These are phyloP conservation scores for Vollenhovia emeryi DNA, from an alignment of 1,140 invertebrate genomes.

Conservation along the genomic window DNA sequence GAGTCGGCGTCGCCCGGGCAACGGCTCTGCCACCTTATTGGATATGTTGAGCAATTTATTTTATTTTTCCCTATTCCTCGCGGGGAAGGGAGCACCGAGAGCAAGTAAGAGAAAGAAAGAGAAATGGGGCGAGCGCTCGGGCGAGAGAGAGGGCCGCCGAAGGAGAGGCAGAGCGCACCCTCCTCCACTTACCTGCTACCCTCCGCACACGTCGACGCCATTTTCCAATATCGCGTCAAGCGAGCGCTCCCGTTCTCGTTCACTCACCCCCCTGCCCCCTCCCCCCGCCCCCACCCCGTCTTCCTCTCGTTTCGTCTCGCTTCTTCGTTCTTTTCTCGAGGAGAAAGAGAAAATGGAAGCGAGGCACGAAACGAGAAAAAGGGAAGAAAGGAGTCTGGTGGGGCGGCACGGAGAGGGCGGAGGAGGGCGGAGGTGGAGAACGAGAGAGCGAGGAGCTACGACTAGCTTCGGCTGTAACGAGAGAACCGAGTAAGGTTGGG, in stretches of 20 bases:
- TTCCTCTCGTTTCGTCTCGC: slow-evolving; percentile 58
- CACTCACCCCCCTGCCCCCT: slow-evolving; percentile 56
- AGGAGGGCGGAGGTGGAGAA: slow-evolving; percentile 48
- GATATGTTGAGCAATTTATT: slow-evolving; percentile 86
- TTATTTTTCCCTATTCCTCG: slow-evolving; percentile 84
- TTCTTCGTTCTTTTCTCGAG: slow-evolving; percentile 56
- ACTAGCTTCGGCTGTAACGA: slow-evolving; percentile 62
- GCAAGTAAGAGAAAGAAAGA: slow-evolving; percentile 23
- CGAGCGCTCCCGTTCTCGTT: slow-evolving; percentile 70
- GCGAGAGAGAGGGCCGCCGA: slow-evolving; percentile 63
- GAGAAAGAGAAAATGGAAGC: slow-evolving; percentile 58
- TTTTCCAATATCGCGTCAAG: slow-evolving; percentile 85
- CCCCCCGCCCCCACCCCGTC: slow-evolving; percentile 33
- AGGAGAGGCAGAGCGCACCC: slow-evolving; percentile 69
- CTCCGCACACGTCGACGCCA: slow-evolving; percentile 83
- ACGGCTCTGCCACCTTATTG: slow-evolving; percentile 85
- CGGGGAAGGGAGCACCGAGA: not conserved
- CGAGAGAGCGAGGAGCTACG: slow-evolving; percentile 49
- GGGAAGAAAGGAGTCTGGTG: slow-evolving; percentile 56
- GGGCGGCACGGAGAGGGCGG: slow-evolving; percentile 12
- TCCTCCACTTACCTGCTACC: slow-evolving; percentile 70
- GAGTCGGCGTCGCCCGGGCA: slow-evolving; percentile 84
- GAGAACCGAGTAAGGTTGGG: slow-evolving; percentile 71
- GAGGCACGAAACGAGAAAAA: slow-evolving; percentile 72
- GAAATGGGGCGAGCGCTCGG: slow-evolving; percentile 5